phyloP scores from a whole-genome alignment of 1,140 invertebrate species.

The Drosophila parabipectinata region DNA sequence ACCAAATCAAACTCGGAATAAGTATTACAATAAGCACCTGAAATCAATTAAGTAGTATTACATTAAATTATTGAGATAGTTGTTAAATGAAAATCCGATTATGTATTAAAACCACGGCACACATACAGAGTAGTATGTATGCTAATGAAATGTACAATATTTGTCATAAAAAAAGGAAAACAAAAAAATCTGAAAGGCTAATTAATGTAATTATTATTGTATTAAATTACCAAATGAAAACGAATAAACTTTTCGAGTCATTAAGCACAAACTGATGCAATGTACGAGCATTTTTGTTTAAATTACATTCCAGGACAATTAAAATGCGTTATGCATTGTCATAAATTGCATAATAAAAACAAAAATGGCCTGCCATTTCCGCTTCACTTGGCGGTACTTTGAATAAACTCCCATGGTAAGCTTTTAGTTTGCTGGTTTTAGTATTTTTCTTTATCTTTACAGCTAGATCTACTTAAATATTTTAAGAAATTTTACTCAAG shows the following conservation, averaged over 20 bases:
- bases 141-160: conserved; percentile 36
- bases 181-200: conserved; percentile 51
- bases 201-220: conserved; percentile 78
- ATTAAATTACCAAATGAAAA: conserved; percentile 60
- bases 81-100: conserved; percentile 34
- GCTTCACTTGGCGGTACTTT: not conserved
- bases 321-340: conserved; percentile 18
- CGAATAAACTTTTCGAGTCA: conserved; percentile 71
- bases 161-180: conserved; percentile 33
- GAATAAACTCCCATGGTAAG: conserved; percentile 15
- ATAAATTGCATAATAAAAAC: conserved; percentile 26
- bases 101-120: conserved; percentile 13
- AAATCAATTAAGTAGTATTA: conserved; percentile 71
- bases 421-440: not conserved
- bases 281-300: conserved; percentile 14
- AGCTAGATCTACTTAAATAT: not conserved
- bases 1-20: conserved; percentile 20
- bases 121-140: conserved; percentile 4
- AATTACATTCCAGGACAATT: conserved; percentile 43
- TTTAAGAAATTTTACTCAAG: conserved; percentile 5
- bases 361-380: conserved; percentile 12
- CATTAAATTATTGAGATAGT: conserved; percentile 69
- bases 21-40: conserved; percentile 34
- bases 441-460: not conserved
- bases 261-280: conserved; percentile 56